These are phyloP conservation scores for Urocyon cinereoargenteus DNA, from an alignment of 2,797 vertebrate genomes.

Conservation along the genomic window DNA sequence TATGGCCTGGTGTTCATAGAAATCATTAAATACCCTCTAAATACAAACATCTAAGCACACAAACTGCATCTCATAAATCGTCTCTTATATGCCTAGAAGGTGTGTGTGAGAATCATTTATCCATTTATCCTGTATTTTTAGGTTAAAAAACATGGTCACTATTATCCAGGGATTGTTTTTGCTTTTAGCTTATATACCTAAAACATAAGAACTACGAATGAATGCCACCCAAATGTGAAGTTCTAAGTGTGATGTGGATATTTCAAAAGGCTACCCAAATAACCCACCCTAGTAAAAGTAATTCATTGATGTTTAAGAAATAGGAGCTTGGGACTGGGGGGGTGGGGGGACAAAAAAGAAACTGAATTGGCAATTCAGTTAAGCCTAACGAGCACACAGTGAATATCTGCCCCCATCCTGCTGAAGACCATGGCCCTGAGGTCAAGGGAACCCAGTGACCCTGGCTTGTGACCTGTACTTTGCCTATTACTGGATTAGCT, in stretches of 20 bases:
- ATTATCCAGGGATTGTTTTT: not conserved
- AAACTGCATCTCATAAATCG: not conserved
- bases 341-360: not conserved
- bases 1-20: not conserved
- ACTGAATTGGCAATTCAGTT: not conserved
- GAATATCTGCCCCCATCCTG: not conserved
- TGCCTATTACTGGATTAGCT: not conserved
- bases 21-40: not conserved
- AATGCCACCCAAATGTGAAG: not conserved
- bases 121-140: conserved; percentile 2
- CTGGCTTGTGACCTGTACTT: not conserved
- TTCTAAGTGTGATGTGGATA: conserved; percentile 25
- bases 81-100: not conserved
- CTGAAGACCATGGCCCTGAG: not conserved
- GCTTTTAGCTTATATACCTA: not conserved
- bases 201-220: not conserved
- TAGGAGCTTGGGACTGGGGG: not conserved
- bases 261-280: not conserved
- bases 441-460: not conserved
- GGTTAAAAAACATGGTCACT: not conserved
- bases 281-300: not conserved
- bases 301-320: conserved; percentile 42
- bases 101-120: not conserved
- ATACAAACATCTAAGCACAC: not conserved
- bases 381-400: not conserved